Percentiles rank a stretch among this genome's conserved stretches.
Conservation (phyloP, 2,888 invertebrate species). For the Drosophila sordidapex region DNA sequence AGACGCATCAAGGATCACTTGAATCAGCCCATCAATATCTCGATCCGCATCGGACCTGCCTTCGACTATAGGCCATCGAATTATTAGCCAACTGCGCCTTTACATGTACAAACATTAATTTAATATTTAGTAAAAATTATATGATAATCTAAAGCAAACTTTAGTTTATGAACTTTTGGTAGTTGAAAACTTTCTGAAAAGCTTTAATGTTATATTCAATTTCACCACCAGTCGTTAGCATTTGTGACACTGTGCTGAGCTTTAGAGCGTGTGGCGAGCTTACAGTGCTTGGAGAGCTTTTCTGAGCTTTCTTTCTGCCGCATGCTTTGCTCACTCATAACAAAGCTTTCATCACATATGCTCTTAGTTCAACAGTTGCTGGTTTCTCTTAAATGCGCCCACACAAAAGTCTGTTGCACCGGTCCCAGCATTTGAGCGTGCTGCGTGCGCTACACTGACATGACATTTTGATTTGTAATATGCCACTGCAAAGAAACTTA, state of each 20-base stretch:
- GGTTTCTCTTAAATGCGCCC: constrained; percentile 60
- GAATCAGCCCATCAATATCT: constrained; percentile 58
- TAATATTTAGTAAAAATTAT: neutral
- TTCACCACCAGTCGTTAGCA: neutral
- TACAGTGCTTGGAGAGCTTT: constrained; percentile 10
- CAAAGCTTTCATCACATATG: neutral
- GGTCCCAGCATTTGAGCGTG: constrained; percentile 56
- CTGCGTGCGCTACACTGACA: constrained; percentile 10
- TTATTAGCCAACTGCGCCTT: constrained; percentile 16
- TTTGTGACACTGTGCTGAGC: constrained; percentile 5
- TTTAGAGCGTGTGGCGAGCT: constrained; percentile 7
- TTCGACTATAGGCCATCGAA: constrained; percentile 60
- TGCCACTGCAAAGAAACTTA: neutral
- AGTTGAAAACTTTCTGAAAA: constrained; percentile 4
- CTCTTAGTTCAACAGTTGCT: constrained; percentile 36
- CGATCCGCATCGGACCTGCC: constrained; percentile 67
- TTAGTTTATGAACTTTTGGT: neutral
- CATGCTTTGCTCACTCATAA: constrained; percentile 5
- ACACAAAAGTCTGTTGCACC: constrained; percentile 69
- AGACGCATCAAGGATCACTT: constrained; percentile 57
- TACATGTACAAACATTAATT: neutral
- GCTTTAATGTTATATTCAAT: neutral
- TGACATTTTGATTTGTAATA: neutral
- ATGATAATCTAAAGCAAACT: neutral
- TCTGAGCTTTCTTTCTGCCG: constrained; percentile 3